Evolutionary conservation across 2,797 vertebrate genomes (phyloP).

Genomic region (Sciurus vulgaris): DNA sequence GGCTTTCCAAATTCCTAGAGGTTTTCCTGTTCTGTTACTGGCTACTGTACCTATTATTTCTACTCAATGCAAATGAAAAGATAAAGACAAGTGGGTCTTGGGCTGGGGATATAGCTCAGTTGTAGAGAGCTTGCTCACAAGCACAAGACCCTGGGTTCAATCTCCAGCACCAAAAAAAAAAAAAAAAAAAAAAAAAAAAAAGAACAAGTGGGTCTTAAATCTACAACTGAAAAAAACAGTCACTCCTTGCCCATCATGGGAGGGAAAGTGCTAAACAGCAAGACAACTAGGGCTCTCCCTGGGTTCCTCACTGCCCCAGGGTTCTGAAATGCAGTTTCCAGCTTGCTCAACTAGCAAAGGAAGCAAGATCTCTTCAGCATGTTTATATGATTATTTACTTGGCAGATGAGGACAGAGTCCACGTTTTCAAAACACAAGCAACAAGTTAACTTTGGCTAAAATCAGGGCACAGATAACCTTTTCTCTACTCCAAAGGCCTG

Average conservation of each 20-base stretch:
- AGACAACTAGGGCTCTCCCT: neutral
- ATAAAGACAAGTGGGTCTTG: neutral
- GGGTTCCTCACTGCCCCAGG: neutral
- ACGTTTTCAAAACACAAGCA: neutral
- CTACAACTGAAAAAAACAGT: neutral
- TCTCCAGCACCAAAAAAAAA: too few species aligned
- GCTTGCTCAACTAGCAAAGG: neutral
- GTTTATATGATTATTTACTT: neutral
- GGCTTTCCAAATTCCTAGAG: neutral
- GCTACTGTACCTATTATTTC: neutral
- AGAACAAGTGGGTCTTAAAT: neutral
- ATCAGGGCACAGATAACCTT: neutral
- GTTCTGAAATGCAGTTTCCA: neutral
- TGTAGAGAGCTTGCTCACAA: too few species aligned
- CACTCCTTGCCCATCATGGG: neutral
- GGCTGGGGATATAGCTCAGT: too few species aligned
- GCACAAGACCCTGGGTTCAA: too few species aligned
- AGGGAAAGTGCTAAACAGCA: neutral
- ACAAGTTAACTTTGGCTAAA: neutral
- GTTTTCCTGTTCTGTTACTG: neutral
- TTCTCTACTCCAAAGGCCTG: neutral
- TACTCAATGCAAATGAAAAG: neutral
- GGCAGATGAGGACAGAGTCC: conserved; percentile 11
- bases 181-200: neutral
- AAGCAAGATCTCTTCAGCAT: neutral